phyloP scores from a whole-genome alignment of 1,140 invertebrate species.

The Homarus americanus region DNA sequence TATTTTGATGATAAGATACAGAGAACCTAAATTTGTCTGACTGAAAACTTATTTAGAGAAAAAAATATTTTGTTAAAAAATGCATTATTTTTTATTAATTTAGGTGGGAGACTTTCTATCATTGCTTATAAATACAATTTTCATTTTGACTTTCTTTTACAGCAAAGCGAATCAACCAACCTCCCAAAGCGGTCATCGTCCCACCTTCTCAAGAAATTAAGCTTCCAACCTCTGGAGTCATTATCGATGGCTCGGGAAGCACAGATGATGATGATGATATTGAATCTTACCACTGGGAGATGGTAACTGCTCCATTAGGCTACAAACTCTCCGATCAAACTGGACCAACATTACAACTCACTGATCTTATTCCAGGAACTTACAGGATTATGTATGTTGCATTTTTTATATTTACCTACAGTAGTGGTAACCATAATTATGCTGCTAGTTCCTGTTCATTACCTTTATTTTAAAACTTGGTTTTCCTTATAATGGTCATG shows the following conservation, averaged over 20 bases:
- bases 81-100: too few species aligned
- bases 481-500: too few species aligned
- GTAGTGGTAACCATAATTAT: too few species aligned
- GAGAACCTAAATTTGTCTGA: too few species aligned
- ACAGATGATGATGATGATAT: conserved; percentile 92
- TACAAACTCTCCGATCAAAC: conserved; percentile 89
- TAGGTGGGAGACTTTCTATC: too few species aligned
- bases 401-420: background rate
- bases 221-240: conserved; percentile 91
- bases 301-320: conserved; percentile 90
- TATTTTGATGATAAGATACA: too few species aligned
- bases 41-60: too few species aligned
- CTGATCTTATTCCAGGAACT: conserved; percentile 90
- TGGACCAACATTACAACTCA: conserved; percentile 89
- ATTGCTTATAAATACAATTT: too few species aligned
- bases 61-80: too few species aligned
- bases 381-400: conserved; percentile 89
- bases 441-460: too few species aligned
- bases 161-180: conserved; percentile 91
- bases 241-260: conserved; percentile 90
- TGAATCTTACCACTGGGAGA: conserved; percentile 92
- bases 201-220: conserved; percentile 91
- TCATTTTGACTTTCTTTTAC: conserved; percentile 67
- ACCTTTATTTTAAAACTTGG: too few species aligned
- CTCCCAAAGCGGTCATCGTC: conserved; percentile 91